These are phyloP conservation scores for Arnoldichthys spilopterus DNA, from an alignment of 2,797 vertebrate genomes.

Conservation along the genomic window DNA sequence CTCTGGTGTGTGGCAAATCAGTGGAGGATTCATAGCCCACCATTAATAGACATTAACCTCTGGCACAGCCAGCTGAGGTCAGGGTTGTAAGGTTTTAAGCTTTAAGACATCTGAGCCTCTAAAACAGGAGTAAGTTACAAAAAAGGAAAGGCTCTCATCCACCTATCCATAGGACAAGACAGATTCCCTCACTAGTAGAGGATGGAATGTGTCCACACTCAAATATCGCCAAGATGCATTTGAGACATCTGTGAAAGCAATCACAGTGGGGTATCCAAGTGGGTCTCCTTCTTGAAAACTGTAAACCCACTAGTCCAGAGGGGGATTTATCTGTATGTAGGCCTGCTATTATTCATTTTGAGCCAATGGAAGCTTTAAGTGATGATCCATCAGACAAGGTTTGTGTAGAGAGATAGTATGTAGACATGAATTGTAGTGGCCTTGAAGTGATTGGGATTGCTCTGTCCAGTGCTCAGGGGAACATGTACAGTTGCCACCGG, in stretches of 20 bases:
- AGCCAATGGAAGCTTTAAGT: neutral
- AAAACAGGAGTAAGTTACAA: neutral
- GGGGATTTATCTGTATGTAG: neutral
- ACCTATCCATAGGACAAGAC: neutral
- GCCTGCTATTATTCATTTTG: neutral
- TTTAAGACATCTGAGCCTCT: neutral
- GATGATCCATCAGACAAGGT: neutral
- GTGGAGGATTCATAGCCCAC: conserved; percentile 39
- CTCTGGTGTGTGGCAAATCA: conserved; percentile 71
- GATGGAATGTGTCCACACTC: neutral
- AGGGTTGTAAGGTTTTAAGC: neutral
- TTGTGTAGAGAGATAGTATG: neutral
- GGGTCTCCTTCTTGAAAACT: neutral
- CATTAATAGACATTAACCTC: conserved; percentile 5
- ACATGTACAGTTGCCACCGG: neutral
- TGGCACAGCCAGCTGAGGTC: conserved; percentile 9
- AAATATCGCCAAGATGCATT: neutral
- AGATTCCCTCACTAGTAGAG: neutral
- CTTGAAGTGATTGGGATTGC: no score
- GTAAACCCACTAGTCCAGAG: neutral
- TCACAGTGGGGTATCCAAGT: neutral
- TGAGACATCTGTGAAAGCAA: conserved; percentile 16
- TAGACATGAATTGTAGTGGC: neutral
- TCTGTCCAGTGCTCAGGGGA: neutral
- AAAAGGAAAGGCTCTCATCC: neutral